Evolutionary conservation across 37 sponge, comb jelly and placozoan genomes (phyloP), one percentile per base, ranked within the genome.

Genomic region (Geodia barretti): DNA sequence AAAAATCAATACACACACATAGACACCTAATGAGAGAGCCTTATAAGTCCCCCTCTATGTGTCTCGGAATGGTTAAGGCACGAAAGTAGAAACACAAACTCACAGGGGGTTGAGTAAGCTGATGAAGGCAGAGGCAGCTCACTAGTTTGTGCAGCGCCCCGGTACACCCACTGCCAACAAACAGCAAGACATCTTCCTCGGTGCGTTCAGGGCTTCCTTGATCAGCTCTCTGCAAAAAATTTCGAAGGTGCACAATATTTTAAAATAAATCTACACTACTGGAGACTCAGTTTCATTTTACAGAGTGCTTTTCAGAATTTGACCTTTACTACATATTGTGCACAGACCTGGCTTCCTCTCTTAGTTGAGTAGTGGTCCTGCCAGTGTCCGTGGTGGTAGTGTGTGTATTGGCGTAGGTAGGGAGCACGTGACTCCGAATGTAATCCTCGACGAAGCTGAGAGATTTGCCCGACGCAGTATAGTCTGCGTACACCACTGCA

Each of bases 331-430:
- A n/a, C n/a, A n/a, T n/a, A n/a, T n/a, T n/a, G 8, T 1, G 23
- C 4, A 73, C 79, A 36, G 35, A 87, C 82, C 97, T 84, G 11
- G 97, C 97, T 62, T 96, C 97, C 69, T 96, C 91, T 71, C 94
- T 82, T 62, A 82, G 86, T 43, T 74, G 68, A 32, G 93, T 90
- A 11, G 88, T 86, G 80, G 93, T 94, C 28, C 81, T 69, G 0
- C 93, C 87, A 61, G 91, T 88, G 74, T 72, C 47, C 8, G 92
- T 74, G 33, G 94, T 86, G 26, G 79, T 77, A 38, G 97, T 93
- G 91, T 96, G 97, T 3, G 97, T 96, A 79, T 96, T 96, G 64
- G 83, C 94, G 70, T 96, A 96, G 73, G 39, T 64, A 11, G 92
- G 94, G 19, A 96, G 78, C 64, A 96, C 94, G 19, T 88, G 75